Percentiles rank a stretch among this genome's conserved stretches.
Conservation (phyloP, 92 coral and sea anemone species). For the Actinostola sp. region DNA sequence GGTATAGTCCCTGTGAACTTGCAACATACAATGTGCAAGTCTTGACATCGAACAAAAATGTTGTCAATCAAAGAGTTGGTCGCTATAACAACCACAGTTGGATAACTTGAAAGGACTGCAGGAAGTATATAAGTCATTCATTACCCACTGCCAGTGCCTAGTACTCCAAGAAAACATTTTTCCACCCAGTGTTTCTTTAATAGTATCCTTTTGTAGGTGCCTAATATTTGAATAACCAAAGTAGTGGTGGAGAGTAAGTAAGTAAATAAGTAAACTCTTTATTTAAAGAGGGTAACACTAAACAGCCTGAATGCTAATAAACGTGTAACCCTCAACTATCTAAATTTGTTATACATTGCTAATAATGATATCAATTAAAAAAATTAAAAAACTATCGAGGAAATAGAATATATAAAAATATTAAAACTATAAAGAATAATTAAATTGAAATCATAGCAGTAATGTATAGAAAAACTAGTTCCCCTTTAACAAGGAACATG, state of each 20-base stretch:
- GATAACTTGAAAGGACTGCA: slow-evolving; percentile 24
- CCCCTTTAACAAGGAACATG: too few relatives aligned
- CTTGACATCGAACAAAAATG: neutral
- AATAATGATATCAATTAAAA: too few relatives aligned
- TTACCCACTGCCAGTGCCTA: slow-evolving; percentile 39
- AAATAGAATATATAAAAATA: too few relatives aligned
- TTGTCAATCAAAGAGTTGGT: slow-evolving; percentile 25
- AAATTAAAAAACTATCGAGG: too few relatives aligned
- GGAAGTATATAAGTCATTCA: slow-evolving; percentile 25
- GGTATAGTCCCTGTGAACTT: slow-evolving; percentile 26
- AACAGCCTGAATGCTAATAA: too few relatives aligned
- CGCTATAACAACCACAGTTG: slow-evolving; percentile 27
- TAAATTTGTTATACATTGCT: too few relatives aligned
- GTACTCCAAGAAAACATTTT: slow-evolving; percentile 20
- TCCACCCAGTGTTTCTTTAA: slow-evolving; percentile 15
- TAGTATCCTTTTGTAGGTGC: slow-evolving; percentile 30
- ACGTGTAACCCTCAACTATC: too few relatives aligned
- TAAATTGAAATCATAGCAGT: too few relatives aligned
- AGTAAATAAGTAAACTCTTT: too few relatives aligned
- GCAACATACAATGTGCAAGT: slow-evolving; percentile 13
- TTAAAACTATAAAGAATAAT: too few relatives aligned
- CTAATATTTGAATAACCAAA: slow-evolving; percentile 19
- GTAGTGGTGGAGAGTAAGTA: slow-evolving; percentile 10
- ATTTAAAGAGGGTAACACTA: too few relatives aligned
- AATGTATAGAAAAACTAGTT: too few relatives aligned